Evolutionary conservation across 1,140 invertebrate genomes (phyloP), one percentile per base, ranked within the genome.

Genomic region (Melipona quadrifasciata): DNA sequence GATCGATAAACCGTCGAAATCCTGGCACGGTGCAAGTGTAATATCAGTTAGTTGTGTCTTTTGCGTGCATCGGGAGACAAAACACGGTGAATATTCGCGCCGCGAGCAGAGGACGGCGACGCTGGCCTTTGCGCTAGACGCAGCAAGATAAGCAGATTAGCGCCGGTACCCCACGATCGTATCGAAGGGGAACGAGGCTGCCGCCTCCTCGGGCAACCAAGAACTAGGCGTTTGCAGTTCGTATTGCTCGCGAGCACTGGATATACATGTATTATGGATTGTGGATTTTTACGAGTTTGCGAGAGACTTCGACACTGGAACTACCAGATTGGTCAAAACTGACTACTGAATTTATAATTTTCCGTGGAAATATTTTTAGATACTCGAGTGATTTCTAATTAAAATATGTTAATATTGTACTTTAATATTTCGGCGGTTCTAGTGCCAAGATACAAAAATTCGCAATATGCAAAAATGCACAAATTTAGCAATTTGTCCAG

Each of bases 11-110:
- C 19, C 81, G 85, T 85, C 87, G 47, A 65, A 74, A 82, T 82
- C 51, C 10, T 39, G 55, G 21, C 53, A 55, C 64, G 77, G 47
- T 47, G 27, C 74, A 70, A 78, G 67, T 80, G 84, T 83, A 89
- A 80, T 88, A 78, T 89, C 87, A 82, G 82, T 80, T 80, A 64
- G 84, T 89, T 86, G 77, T 83, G 87, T 87, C 86, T 89, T 64
- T 11, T 65, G 73, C 64, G 72, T 73, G 24, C 57, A 64, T 65
- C 87, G 77, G 57, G 27, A 86, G 87, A 89, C 87, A 86, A 88
- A 89, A 89, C 88, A 88, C 34, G n/a, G n/a, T 47, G 39, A 65
- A n/a, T 53, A 68, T 86, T 31, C 72, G 55, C 17, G 70, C 27
- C 24, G 47, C 39, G 16, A 72, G 47, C 51, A 19, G 2, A 24